Base-by-base conservation (phyloP, 1,140 invertebrate genomes). In the Aphelenchoides fujianensis region DNA sequence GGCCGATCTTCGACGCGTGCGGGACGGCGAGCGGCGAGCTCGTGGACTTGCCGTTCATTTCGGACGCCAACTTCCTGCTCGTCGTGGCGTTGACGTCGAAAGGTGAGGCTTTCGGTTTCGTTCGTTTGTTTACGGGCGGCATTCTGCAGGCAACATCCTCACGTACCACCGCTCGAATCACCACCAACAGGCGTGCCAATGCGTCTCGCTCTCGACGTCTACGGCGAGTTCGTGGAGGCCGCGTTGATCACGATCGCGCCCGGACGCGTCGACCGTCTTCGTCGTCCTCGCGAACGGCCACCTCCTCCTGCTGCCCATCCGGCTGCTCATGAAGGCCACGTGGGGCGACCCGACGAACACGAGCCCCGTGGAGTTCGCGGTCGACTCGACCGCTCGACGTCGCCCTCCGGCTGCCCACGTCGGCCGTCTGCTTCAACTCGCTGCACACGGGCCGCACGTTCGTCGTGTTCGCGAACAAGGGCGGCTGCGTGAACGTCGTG, bases 51-150 rank as follows among this genome's bases (percentile, higher is more conserved):
- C 34, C 70, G 5, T 79, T 27, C 37, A 75, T 74, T n/a, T 19
- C 27, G 2, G 71, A 79, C 31, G 73, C 73, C 3, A 79, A 74
- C 48, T 74, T 74, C n/a, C 34, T 76, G 2, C 73, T 74, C 27
- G 3, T 79, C 16, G 37, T 79, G 3, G 32, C 61, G 16, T 54
- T 74, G 9, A 74, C 73, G 27, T 73, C 76, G 3, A 73, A 79
- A 78, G 76, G 76, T 74, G 37, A 52, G n/a, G 52, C 59, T 32
- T 27, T 37, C 27, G n/a, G 36, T 19, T 36, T n/a, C n/a, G n/a
- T n/a, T n/a, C 0, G 53, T 16, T n/a, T 34, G 32, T 66, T 59
- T 59, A 19, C 16, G 2, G 1, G 31, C 63, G 30, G 37, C 1
- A 31, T 41, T 36, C 16, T 66, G n/a, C 36, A 66, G 63, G 63